Percentiles rank a stretch among this genome's conserved stretches.
Conservation (phyloP, 1,140 invertebrate species). For the Vollenhovia emeryi region DNA sequence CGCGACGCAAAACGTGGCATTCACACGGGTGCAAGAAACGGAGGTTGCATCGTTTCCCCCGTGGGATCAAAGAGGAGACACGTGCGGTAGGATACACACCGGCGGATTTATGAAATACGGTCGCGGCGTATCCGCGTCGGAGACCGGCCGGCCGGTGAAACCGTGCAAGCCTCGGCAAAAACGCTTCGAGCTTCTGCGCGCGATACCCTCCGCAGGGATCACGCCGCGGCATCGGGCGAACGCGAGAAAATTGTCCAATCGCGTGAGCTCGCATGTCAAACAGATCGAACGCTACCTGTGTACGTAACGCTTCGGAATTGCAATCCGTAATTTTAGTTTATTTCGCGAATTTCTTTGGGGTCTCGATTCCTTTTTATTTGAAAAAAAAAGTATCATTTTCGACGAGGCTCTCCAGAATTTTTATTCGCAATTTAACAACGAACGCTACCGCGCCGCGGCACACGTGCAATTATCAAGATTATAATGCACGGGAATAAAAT, state of each 20-base stretch:
- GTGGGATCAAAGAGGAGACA: conserved; percentile 42
- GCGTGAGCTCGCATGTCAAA: conserved; percentile 17
- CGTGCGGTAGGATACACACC: background rate
- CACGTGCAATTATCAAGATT: background rate
- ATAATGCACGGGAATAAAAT: background rate
- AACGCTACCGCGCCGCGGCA: too few relatives aligned
- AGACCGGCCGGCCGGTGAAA: background rate
- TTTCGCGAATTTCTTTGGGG: background rate
- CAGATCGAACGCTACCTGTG: background rate
- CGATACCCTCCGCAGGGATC: background rate
- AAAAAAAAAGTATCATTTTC: background rate
- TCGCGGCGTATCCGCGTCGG: conserved; percentile 3
- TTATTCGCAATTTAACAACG: background rate
- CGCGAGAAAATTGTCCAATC: background rate
- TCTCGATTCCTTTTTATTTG: background rate
- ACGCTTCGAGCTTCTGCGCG: background rate
- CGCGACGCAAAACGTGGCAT: conserved; percentile 11
- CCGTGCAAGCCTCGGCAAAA: background rate
- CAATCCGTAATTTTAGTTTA: background rate
- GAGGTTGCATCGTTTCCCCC: conserved; percentile 22
- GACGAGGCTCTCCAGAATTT: background rate
- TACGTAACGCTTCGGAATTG: background rate
- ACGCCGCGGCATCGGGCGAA: background rate
- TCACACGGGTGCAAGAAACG: conserved; percentile 19
- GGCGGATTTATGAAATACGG: conserved; percentile 48